Conservation (phyloP, 2,888 invertebrate species). For the Globia sparganii region DNA sequence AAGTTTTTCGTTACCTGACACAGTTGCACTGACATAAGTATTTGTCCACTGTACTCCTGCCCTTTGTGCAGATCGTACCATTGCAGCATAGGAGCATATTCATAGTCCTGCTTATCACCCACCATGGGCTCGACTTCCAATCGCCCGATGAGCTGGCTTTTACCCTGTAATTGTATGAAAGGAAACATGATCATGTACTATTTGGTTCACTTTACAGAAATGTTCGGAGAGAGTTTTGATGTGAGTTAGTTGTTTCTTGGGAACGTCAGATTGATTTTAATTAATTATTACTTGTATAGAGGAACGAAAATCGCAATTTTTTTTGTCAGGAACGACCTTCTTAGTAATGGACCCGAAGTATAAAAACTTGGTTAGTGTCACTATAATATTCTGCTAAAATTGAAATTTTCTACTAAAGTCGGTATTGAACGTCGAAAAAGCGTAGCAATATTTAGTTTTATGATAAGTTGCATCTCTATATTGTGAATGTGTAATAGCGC, state of each 20-base stretch:
- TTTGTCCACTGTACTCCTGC: conserved; percentile 80
- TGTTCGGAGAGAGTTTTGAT: neutral
- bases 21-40: conserved; percentile 88
- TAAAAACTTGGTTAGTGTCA: neutral
- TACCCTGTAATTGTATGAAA: conserved; percentile 66
- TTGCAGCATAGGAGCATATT: conserved; percentile 83
- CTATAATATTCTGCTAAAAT: neutral
- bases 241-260: neutral
- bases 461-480: neutral
- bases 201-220: neutral
- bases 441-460: neutral
- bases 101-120: conserved; percentile 70
- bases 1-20: conserved; percentile 70
- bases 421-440: neutral
- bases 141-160: conserved; percentile 77
- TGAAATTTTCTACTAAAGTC: neutral
- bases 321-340: neutral
- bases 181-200: neutral
- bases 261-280: neutral
- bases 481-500: neutral
- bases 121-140: conserved; percentile 72
- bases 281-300: neutral
- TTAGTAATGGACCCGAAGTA: neutral
- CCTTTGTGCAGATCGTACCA: conserved; percentile 86
- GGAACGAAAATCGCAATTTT: neutral